Evolutionary conservation across 1,140 invertebrate genomes (phyloP).

Genomic region (Cephus cinctus): DNA sequence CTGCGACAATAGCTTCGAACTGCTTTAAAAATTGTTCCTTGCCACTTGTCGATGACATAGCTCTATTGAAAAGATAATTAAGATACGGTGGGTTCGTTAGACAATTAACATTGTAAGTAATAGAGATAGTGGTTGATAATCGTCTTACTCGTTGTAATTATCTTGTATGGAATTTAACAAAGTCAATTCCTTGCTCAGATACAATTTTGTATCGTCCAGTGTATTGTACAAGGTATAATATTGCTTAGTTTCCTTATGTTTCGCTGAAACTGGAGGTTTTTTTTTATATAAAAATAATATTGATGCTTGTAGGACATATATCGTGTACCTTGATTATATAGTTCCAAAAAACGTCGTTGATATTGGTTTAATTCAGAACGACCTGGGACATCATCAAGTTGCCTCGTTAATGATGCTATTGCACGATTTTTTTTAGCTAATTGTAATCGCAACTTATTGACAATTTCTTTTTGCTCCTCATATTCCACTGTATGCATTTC

Average conservation of each 20-base stretch:
- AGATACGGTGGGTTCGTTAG: constrained; percentile 14
- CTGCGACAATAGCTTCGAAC: constrained; percentile 83
- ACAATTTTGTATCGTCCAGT: constrained; percentile 89
- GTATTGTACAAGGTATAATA: constrained; percentile 96
- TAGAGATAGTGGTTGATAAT: too few species aligned
- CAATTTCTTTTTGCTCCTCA: constrained; percentile 60
- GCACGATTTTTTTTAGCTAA: constrained; percentile 81
- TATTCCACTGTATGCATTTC: constrained; percentile 51
- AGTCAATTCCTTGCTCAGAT: constrained; percentile 87
- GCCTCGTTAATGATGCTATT: constrained; percentile 73
- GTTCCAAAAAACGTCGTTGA: constrained; percentile 91
- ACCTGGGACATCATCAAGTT: constrained; percentile 88
- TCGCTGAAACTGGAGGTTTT: constrained; percentile 77
- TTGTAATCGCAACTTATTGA: constrained; percentile 61
- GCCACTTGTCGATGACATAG: constrained; percentile 66
- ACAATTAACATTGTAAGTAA: too few species aligned
- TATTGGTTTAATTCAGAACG: constrained; percentile 92
- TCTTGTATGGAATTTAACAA: constrained; percentile 93
- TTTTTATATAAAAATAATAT: constrained; percentile 4
- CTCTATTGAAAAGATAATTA: constrained; percentile 52
- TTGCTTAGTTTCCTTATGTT: constrained; percentile 95
- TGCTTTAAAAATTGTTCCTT: constrained; percentile 87
- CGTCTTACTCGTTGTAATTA: constrained; percentile 87
- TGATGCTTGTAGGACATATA: constrained; percentile 3
- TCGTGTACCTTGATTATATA: constrained; percentile 87